Evolutionary conservation across 2,888 invertebrate species (phyloP).

Genomic region (Oscheius sp.): DNA sequence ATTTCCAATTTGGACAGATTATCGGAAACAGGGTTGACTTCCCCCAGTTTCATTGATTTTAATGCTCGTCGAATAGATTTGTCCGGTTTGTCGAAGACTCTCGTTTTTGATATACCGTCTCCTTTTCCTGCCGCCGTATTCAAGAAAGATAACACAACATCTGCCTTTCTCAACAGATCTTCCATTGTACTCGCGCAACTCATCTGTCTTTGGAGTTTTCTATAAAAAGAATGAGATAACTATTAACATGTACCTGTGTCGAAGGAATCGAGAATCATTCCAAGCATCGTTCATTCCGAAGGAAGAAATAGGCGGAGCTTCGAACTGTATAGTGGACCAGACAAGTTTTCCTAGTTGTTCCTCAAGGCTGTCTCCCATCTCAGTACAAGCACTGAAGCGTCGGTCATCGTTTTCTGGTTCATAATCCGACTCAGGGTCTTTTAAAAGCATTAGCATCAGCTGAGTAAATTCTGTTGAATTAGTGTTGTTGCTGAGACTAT

Average conservation of each 20-base stretch:
- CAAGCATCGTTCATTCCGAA: slow-evolving; percentile 44
- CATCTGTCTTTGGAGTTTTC: slow-evolving; percentile 22
- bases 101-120: slow-evolving; percentile 28
- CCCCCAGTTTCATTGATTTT: neutral
- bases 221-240: neutral
- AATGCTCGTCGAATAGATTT: slow-evolving; percentile 12
- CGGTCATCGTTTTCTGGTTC: slow-evolving; percentile 8
- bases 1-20: no score
- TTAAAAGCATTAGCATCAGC: slow-evolving; percentile 4
- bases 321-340: slow-evolving; percentile 42
- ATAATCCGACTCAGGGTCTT: slow-evolving; percentile 23
- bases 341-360: slow-evolving; percentile 32
- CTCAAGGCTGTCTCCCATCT: slow-evolving; percentile 12
- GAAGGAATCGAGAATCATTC: slow-evolving; percentile 50
- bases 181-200: slow-evolving; percentile 33
- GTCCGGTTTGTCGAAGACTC: slow-evolving; percentile 37
- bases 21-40: no score
- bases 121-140: slow-evolving; percentile 36
- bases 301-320: slow-evolving; percentile 33
- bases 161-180: slow-evolving; percentile 39
- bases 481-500: neutral
- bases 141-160: slow-evolving; percentile 40
- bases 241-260: slow-evolving; percentile 29
- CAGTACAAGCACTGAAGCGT: neutral
- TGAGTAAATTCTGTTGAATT: slow-evolving; percentile 8